Evolutionary conservation across 1,140 invertebrate species (phyloP).

Genomic region (Bombus soroeensis): DNA sequence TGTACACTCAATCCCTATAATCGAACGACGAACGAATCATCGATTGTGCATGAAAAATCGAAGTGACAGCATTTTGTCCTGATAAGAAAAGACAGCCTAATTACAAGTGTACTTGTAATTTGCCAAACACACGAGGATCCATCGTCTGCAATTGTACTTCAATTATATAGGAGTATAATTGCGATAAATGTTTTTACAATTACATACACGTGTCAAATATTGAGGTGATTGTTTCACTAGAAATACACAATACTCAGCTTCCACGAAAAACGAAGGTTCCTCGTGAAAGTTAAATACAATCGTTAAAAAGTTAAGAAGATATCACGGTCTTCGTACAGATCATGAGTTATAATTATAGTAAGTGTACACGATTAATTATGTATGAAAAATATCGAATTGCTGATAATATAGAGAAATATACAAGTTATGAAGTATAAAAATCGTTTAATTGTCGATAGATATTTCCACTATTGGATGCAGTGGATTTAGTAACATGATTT

Average conservation of each 20-base stretch:
- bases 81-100: constrained; percentile 58
- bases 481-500: not conserved
- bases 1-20: constrained; percentile 40
- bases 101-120: constrained; percentile 49
- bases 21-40: constrained; percentile 60
- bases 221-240: not conserved
- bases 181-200: constrained; percentile 35
- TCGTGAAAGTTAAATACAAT: constrained; percentile 48
- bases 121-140: constrained; percentile 13
- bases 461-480: not conserved
- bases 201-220: not conserved
- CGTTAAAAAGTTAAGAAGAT: constrained; percentile 22
- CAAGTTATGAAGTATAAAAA: constrained; percentile 54
- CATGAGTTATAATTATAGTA: constrained; percentile 59
- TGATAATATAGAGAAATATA: constrained; percentile 69
- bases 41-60: constrained; percentile 75
- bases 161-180: not conserved
- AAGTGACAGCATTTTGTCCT: constrained; percentile 60
- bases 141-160: constrained; percentile 14
- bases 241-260: not conserved
- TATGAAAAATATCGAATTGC: constrained; percentile 61
- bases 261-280: constrained; percentile 13
- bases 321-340: constrained; percentile 13
- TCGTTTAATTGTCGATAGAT: constrained; percentile 8
- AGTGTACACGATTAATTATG: constrained; percentile 61